A percentile compares a stretch with the other conserved stretches of the same genome.
Evolutionary conservation across 2,888 invertebrate genomes (phyloP).

Genomic region (Eristalinus sepulchralis): DNA sequence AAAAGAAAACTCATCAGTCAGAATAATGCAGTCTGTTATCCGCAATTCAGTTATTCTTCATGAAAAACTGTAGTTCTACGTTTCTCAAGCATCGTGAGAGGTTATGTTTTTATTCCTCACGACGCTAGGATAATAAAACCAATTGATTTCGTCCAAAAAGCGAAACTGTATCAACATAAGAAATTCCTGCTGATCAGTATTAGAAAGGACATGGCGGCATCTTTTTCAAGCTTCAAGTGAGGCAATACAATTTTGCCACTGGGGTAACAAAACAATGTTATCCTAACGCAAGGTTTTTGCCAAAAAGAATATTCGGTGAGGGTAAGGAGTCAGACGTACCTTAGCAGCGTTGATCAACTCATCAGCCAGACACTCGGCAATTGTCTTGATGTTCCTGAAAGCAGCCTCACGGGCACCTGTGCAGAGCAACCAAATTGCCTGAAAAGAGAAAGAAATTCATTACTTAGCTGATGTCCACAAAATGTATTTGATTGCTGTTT

Average conservation of each 20-base stretch:
- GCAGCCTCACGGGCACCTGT: slow-evolving; percentile 99
- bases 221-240: slow-evolving; percentile 39
- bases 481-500: not conserved
- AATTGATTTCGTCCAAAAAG: slow-evolving; percentile 77
- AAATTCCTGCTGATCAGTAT: slow-evolving; percentile 33
- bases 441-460: slow-evolving; percentile 32
- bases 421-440: slow-evolving; percentile 98
- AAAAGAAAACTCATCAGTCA: slow-evolving; percentile 17
- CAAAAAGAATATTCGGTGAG: slow-evolving; percentile 73
- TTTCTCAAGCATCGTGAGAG: slow-evolving; percentile 77
- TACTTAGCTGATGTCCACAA: not conserved
- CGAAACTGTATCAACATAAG: slow-evolving; percentile 74
- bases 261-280: slow-evolving; percentile 62
- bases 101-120: slow-evolving; percentile 57
- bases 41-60: not conserved
- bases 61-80: slow-evolving; percentile 75
- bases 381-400: slow-evolving; percentile 99
- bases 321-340: slow-evolving; percentile 81
- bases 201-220: slow-evolving; percentile 53
- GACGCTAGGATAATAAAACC: slow-evolving; percentile 79
- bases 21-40: not conserved
- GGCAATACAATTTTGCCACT: slow-evolving; percentile 26
- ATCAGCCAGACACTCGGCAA: slow-evolving; percentile 99
- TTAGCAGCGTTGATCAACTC: slow-evolving; percentile 99
- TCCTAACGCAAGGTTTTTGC: slow-evolving; percentile 73